Base-by-base conservation (phyloP, 1,140 invertebrate species). In the Zaprionus kolodkinae region DNA sequence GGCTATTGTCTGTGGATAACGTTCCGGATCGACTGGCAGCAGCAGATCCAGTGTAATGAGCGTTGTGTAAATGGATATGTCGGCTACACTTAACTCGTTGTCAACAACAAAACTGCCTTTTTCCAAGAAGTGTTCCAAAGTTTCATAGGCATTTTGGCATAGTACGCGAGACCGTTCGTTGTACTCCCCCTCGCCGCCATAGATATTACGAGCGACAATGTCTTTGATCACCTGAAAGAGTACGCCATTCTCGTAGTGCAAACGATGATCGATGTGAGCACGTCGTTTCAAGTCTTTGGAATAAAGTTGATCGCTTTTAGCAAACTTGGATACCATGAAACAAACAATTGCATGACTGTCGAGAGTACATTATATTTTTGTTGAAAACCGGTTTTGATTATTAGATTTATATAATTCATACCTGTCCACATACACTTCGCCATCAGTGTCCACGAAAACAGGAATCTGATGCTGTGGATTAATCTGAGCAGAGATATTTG, bases 271-370 rank as follows among this genome's bases (percentile, higher is more conserved):
- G 1, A 97, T 95, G 5, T 96, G 52, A 0, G 96, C 96, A 55
- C 96, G 92, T 17, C 91, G 92, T 33, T 93, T 93, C 0, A 95
- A 93, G 74, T 96, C 95, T 63, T 94, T 94, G 0, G 96, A 95
- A 88, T 96, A 96, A 0, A 97, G 79, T 1, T 93, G 80, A 77
- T 93, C 93, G 74, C 95, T 94, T 48, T 94, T 94, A 0, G 94
- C 95, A 77, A 97, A 97, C 61, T 95, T 94, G 60, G 95, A 94
- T 9, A 94, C 95, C 76, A 97, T 91, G 86, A 96, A 97, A 1
- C 94, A 89, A 75, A 95, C 93, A 15, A 96, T 96, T 1, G 96
- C 95, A 48, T 96, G 95, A 84, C 96, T 94, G 81, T 36, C 43
- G 6, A n/a, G 10, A 30, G n/a, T 38, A 30, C 30, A 52, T 30